phyloP scores from a whole-genome alignment of 2,113 vertebrate species.

The Fregetta grallaria region DNA sequence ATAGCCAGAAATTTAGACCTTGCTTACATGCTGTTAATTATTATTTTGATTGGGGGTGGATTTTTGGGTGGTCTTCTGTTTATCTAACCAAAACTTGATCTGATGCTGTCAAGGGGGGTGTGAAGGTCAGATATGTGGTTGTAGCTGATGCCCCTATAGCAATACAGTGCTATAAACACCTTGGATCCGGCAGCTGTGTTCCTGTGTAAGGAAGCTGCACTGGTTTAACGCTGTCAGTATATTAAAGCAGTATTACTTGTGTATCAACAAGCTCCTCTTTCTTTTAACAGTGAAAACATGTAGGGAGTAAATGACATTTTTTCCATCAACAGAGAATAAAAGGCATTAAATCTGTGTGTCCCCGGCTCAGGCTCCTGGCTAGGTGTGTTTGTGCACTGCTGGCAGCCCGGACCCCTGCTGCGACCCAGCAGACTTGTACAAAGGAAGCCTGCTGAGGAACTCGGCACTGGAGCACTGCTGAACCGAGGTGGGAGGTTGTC shows the following conservation, averaged over 20 bases:
- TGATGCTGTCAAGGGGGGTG: background rate
- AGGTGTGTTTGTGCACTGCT: background rate
- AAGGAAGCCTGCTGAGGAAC: background rate
- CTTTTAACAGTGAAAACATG: background rate
- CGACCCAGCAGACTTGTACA: background rate
- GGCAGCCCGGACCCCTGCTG: background rate
- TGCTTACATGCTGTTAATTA: accelerated
- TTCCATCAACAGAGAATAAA: background rate
- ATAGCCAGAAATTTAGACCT: background rate
- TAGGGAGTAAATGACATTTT: background rate
- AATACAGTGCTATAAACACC: background rate
- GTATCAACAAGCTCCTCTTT: background rate
- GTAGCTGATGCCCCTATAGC: background rate
- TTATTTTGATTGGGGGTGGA: background rate
- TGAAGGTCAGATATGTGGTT: background rate
- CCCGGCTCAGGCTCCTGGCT: background rate
- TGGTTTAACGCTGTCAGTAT: background rate
- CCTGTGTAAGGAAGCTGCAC: background rate
- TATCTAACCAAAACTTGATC: background rate
- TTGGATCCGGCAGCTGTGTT: background rate
- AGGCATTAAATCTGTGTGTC: background rate
- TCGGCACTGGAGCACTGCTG: background rate
- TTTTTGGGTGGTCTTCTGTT: background rate
- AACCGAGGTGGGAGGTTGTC: background rate
- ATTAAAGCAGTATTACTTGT: background rate